These are phyloP conservation scores for Tetrax tetrax DNA, from an alignment of 2,113 vertebrate genomes.

Conservation along the genomic window DNA sequence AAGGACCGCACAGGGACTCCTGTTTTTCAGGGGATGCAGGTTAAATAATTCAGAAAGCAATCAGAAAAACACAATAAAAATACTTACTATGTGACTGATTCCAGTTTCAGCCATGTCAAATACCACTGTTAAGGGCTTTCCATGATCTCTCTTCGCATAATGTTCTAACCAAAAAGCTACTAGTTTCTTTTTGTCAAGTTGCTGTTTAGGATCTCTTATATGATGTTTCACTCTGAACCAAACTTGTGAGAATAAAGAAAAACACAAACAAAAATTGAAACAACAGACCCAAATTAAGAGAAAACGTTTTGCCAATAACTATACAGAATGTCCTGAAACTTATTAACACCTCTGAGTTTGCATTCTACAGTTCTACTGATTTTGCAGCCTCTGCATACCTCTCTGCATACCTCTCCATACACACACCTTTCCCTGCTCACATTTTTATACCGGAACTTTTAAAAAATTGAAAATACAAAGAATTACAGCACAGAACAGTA, in stretches of 20 bases:
- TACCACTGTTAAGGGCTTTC: constrained; percentile 92
- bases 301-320: background rate
- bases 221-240: constrained; percentile 96
- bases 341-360: background rate
- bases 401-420: background rate
- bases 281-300: background rate
- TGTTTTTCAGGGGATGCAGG: background rate
- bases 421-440: fast-evolving
- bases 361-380: background rate
- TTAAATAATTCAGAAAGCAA: background rate
- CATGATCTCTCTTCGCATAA: constrained; percentile 91
- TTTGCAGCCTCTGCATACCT: background rate
- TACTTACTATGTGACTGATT: constrained; percentile 91
- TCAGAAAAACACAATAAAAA: background rate
- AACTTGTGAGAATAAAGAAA: constrained; percentile 74
- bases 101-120: constrained; percentile 96
- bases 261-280: background rate
- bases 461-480: background rate
- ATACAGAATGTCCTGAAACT: background rate
- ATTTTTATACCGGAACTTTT: background rate
- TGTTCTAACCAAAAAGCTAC: constrained; percentile 97
- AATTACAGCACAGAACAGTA: background rate
- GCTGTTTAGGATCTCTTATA: constrained; percentile 85
- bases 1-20: background rate
- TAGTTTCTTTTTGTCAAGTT: constrained; percentile 91